Base-by-base conservation (phyloP, 2,797 vertebrate genomes). In the Acrossocheilus wenchowensis region DNA sequence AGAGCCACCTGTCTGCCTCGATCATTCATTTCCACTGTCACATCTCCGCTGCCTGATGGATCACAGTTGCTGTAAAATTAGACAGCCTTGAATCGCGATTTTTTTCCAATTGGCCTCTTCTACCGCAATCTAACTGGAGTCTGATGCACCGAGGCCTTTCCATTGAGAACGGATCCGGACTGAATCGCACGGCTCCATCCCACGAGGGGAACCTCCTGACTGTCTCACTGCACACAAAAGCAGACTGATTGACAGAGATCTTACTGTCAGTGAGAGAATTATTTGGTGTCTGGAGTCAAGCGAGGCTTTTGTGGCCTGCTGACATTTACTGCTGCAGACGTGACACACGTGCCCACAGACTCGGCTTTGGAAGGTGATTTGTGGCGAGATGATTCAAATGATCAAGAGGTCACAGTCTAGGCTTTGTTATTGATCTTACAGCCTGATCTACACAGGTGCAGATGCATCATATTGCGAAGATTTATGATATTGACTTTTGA, bases 51-150 rank as follows among this genome's bases (percentile, higher is more conserved):
- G 96, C 95, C 97, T 99, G 98, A 99, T 99, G 97, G 98, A 99
- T 99, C 97, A 96, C 97, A 97, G 97, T 97, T 97, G 96, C 97
- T 97, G 97, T 97, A 97, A 98, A 98, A 99, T 99, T 98, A 99
- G 98, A 99, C 98, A 99, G 98, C 97, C 97, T 98, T 98, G 98
- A 99, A 99, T 99, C 97, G 97, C 96, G 97, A 98, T 98, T 97
- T 96, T 43, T 98, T 98, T 97, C 96, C 98, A 95, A 98, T 98
- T 98, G 98, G 97, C 96, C 97, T 97, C 96, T 97, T 96, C 95
- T 94, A 95, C 39, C 90, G 89, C 94, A 93, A 97, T 98, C 97
- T 97, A 97, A 97, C 97, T 97, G 97, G 95, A 96, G 79, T 90
- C 91, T 91, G 94, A 94, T 94, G 93, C 64, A 73, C 64, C 36